Percentiles rank a stretch among this genome's conserved stretches.
These are phyloP conservation scores for Neogobius melanostomus DNA, from an alignment of 2,113 vertebrate species.

Conservation along the genomic window DNA sequence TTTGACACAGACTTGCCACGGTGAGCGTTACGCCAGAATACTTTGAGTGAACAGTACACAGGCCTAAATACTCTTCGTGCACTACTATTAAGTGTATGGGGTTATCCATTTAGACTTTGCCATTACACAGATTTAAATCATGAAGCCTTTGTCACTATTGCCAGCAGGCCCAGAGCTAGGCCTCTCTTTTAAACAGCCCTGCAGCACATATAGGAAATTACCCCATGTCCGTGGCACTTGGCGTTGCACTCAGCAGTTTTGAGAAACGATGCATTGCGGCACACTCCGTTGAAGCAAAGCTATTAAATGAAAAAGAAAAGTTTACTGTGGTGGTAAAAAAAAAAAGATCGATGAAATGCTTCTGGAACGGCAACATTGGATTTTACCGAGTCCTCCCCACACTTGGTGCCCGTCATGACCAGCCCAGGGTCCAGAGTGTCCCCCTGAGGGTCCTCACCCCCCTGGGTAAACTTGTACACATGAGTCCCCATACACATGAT, in stretches of 20 bases:
- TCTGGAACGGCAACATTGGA: neutral
- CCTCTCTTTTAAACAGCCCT: neutral
- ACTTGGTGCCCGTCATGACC: constrained; percentile 94
- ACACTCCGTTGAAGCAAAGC: constrained; percentile 95
- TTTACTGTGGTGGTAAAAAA: neutral
- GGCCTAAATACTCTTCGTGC: too few species aligned
- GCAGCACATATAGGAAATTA: constrained; percentile 61
- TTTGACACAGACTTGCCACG: too few species aligned
- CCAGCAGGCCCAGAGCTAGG: constrained; percentile 35
- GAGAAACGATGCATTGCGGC: constrained; percentile 90
- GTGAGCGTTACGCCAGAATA: too few species aligned
- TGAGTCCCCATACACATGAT: constrained; percentile 89
- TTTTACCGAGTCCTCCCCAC: constrained; percentile 86
- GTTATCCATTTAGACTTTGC: too few species aligned
- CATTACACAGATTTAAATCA: neutral
- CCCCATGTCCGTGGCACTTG: constrained; percentile 89
- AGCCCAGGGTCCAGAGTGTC: constrained; percentile 94
- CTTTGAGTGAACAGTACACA: too few species aligned
- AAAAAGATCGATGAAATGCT: neutral
- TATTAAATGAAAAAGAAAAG: constrained; percentile 47
- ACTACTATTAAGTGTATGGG: too few species aligned
- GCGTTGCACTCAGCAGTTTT: constrained; percentile 81
- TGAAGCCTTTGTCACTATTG: neutral
- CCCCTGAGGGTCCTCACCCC: constrained; percentile 77
- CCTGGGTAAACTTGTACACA: constrained; percentile 77